Evolutionary conservation across 23 tunicate genomes (phyloP), one percentile per base, ranked within the genome.

Genomic region (Ciona savignyi): DNA sequence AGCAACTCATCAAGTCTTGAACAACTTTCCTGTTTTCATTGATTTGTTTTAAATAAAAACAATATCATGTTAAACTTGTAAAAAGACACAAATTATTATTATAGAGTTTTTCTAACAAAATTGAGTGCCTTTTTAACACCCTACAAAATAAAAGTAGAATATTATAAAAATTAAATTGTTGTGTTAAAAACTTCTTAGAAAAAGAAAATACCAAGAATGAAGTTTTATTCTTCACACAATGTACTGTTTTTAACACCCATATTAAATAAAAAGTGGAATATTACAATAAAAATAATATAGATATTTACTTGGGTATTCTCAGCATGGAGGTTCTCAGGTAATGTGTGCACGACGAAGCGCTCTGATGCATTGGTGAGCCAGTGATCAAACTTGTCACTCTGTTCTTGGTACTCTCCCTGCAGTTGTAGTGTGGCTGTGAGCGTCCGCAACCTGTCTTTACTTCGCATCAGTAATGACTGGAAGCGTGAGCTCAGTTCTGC

Each of bases 331-430:
- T 65, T 76, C 29, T 81, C 86, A 24, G 95, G 74, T 33, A 66
- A 35, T 1, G 81, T 68, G 42, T 60, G 63, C 83, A 81, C 70
- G 2, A 72, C 67, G 65, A 74, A 79, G 30, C 82, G 33, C n/a
- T 83, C 85, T 60, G 75, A 49, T 0, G 89, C 82, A 25, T 80
- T 72, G 25, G 72, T 62, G 0, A 89, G 78, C 96, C 96, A 89
- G 30, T 83, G 71, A 27, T 83, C 78, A 48, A 89, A 83, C 0
- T 66, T 82, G 28, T 89, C 89, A 23, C 71, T 51, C 30, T 74
- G 74, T 15, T 69, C 81, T 27, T 74, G 76, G 73, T 74, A 74
- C 35, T 89, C 89, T 25, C 74, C 49, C 25, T 89, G 96, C 6
- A 83, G 61, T 64, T 83, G 78, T 29, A 89, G 73, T 1, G 75